Evolutionary conservation across 2,888 invertebrate species (phyloP).

Genomic region (Agrilus mali): DNA sequence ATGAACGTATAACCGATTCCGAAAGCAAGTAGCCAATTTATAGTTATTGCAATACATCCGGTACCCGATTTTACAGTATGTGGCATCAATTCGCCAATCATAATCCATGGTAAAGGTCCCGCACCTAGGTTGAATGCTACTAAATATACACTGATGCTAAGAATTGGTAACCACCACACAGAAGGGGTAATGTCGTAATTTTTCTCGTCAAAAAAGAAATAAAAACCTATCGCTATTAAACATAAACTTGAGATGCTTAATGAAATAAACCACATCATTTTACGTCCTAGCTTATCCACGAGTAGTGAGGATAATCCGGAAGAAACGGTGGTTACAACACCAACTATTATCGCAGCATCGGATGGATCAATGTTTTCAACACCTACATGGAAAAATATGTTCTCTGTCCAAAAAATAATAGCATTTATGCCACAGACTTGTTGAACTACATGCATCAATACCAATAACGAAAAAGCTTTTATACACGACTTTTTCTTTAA

Average conservation of each 20-base stretch:
- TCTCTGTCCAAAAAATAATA: constrained; percentile 62
- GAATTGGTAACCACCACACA: constrained; percentile 29
- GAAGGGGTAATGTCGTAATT: constrained; percentile 26
- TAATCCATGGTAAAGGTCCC: constrained; percentile 38
- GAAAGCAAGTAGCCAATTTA: constrained; percentile 35
- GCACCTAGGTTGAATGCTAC: constrained; percentile 35
- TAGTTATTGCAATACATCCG: constrained; percentile 29
- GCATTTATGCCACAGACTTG: constrained; percentile 70
- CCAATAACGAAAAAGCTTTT: constrained; percentile 25
- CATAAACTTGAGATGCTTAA: constrained; percentile 55
- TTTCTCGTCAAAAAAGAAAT: constrained; percentile 46
- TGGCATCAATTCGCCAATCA: constrained; percentile 39
- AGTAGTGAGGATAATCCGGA: constrained; percentile 53
- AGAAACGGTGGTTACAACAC: constrained; percentile 60
- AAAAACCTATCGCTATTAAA: constrained; percentile 52
- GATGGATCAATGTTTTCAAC: constrained; percentile 46
- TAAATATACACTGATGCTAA: constrained; percentile 32
- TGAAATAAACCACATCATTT: constrained; percentile 60
- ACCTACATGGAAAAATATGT: constrained; percentile 57
- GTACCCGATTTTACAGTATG: constrained; percentile 28
- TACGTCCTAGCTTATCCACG: constrained; percentile 66
- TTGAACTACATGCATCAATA: constrained; percentile 48
- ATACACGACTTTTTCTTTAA: constrained; percentile 22
- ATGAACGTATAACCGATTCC: constrained; percentile 34
- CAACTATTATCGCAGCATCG: constrained; percentile 58